Evolutionary conservation across 2,113 vertebrate genomes (phyloP).

Genomic region (Rhinoderma darwinii): DNA sequence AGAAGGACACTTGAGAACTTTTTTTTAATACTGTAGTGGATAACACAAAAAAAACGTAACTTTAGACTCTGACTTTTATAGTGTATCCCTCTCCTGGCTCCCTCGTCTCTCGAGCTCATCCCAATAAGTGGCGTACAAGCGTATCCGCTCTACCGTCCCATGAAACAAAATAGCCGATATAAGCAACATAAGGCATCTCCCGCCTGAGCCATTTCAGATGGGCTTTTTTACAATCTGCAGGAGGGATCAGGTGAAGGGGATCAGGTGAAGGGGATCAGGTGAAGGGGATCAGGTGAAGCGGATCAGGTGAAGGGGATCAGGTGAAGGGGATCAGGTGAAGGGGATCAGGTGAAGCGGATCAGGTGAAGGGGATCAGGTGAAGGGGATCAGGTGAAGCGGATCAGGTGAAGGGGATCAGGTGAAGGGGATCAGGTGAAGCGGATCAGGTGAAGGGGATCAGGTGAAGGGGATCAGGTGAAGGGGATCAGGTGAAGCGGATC

Average conservation of each 20-base stretch:
- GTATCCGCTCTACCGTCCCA: background rate
- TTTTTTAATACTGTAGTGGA: too few species aligned
- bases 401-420: background rate
- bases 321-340: background rate
- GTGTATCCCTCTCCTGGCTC: too few species aligned
- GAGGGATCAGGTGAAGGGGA: conserved; percentile 2
- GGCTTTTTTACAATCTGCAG: background rate
- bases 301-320: background rate
- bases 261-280: background rate
- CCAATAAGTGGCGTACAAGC: background rate
- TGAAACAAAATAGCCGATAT: background rate
- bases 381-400: background rate
- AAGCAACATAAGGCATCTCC: background rate
- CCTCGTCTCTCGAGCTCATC: background rate
- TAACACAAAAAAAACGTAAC: too few species aligned
- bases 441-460: background rate
- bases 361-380: background rate
- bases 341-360: background rate
- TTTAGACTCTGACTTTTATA: too few species aligned
- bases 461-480: background rate
- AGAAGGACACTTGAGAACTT: too few species aligned
- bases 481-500: background rate
- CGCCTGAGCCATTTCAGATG: background rate
- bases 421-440: background rate
- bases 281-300: background rate